Evolutionary conservation across 2,113 vertebrate genomes (phyloP).

Genomic region (Indicator indicator): DNA sequence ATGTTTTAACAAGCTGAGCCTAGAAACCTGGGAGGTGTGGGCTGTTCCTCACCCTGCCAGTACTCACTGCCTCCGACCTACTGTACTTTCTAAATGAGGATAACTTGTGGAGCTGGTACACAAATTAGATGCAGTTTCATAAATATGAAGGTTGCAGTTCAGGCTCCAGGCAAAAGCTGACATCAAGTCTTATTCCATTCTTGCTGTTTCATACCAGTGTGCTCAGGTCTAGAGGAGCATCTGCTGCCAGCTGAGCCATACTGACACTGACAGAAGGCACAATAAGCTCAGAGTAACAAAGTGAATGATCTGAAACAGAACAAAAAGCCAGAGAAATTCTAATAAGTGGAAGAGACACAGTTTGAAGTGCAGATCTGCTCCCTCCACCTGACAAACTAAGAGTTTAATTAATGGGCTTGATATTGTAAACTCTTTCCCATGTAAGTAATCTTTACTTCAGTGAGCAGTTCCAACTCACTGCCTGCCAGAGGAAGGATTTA

Average conservation of each 20-base stretch:
- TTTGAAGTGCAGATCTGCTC: not conserved
- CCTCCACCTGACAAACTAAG: conserved; percentile 28
- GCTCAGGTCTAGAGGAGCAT: conserved; percentile 25
- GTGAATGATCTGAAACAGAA: conserved; percentile 39
- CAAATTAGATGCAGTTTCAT: not conserved
- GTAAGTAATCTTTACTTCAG: conserved; percentile 1
- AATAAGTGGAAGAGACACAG: not conserved
- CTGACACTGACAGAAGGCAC: conserved; percentile 47
- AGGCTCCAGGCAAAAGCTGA: conserved; percentile 20
- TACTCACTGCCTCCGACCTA: not conserved
- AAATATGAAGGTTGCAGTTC: not conserved
- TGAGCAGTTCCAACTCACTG: not conserved
- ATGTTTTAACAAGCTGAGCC: not conserved
- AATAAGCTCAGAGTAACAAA: conserved; percentile 49
- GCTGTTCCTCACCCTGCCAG: not conserved
- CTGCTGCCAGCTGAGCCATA: conserved; percentile 54
- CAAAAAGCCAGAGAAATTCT: conserved; percentile 15
- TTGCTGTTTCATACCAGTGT: conserved; percentile 22
- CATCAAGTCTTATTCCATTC: not conserved
- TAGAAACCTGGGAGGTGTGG: not conserved
- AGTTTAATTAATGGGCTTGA: conserved; percentile 28
- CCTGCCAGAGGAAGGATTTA: not conserved
- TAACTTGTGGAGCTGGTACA: not conserved
- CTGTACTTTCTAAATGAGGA: not conserved
- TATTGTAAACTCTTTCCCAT: not conserved